Base-by-base conservation (phyloP, 2,888 invertebrate genomes). In the Protonemura montana region DNA sequence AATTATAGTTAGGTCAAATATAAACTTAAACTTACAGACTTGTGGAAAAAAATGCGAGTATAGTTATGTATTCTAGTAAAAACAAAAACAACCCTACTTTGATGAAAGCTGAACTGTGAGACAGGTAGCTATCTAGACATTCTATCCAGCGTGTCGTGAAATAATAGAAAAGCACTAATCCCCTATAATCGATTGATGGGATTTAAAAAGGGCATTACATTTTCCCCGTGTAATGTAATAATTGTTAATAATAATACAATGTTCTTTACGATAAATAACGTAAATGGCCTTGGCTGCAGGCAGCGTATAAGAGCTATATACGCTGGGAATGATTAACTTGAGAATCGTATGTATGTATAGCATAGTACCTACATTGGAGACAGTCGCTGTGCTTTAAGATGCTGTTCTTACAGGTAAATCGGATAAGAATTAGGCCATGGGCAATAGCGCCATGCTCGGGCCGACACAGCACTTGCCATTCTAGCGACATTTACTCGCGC, bases 361-460 rank as follows among this genome's bases (percentile, higher is more conserved):
- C 35, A 35, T 35, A 35, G n/a, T n/a, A 35, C 35, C 3, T 35
- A 10, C 35, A 35, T 10, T 35, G 5, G 3, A 6, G 35, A 35
- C 35, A 35, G 35, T 35, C 10, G 35, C 35, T 35, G 35, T 35
- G 3, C 35, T 35, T 10, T 35, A 35, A 35, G 35, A 35, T 35
- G 35, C 35, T 35, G 3, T 35, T 21, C 21, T 59, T 16, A 21
- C 13, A 21, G 59, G 59, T 59, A 59, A 59, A 59, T 21, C 59
- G 59, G 59, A 59, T 59, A 16, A 1, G 6, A 59, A 59, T 59
- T 3, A 59, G 59, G 59, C 13, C 59, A 59, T 59, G 85, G 84
- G 86, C 86, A 87, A 88, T 88, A 88, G 87, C 87, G 87, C 86
- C 87, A 42, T 83, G 28, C 59, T 59, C 13, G 13, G 59, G 1